These are phyloP conservation scores for Ochotona princeps DNA, from an alignment of 2,113 vertebrate species.

Conservation along the genomic window DNA sequence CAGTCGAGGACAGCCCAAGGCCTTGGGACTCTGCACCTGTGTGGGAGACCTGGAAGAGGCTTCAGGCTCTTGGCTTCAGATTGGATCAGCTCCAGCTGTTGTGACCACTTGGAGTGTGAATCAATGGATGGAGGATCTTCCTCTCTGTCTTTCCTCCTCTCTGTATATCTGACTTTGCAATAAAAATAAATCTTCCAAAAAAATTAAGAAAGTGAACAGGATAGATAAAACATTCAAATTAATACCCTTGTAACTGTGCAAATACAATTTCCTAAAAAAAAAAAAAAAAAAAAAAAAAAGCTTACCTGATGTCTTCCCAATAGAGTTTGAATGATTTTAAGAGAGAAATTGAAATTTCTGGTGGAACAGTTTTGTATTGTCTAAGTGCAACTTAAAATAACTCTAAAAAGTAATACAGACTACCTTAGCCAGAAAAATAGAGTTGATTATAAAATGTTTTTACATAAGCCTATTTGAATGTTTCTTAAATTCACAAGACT, in stretches of 20 bases:
- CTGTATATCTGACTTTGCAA: too few species aligned
- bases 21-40: too few species aligned
- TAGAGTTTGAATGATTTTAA: background rate
- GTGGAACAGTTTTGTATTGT: background rate
- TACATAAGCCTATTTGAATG: background rate
- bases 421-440: background rate
- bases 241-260: background rate
- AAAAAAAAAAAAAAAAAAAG: background rate
- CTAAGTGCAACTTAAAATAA: background rate
- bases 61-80: too few species aligned
- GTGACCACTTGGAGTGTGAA: too few species aligned
- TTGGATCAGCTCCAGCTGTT: too few species aligned
- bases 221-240: constrained; percentile 17
- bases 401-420: background rate
- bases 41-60: too few species aligned
- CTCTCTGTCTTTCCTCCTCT: too few species aligned
- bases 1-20: too few species aligned
- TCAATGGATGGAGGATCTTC: too few species aligned
- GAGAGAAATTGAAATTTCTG: background rate
- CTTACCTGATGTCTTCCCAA: background rate
- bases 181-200: too few species aligned
- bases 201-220: background rate
- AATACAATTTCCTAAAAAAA: constrained; percentile 10
- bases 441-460: constrained; percentile 45
- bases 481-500: constrained; percentile 31